Base-by-base conservation (phyloP, 2,797 vertebrate species). In the Percopsis omiscomaycus region DNA sequence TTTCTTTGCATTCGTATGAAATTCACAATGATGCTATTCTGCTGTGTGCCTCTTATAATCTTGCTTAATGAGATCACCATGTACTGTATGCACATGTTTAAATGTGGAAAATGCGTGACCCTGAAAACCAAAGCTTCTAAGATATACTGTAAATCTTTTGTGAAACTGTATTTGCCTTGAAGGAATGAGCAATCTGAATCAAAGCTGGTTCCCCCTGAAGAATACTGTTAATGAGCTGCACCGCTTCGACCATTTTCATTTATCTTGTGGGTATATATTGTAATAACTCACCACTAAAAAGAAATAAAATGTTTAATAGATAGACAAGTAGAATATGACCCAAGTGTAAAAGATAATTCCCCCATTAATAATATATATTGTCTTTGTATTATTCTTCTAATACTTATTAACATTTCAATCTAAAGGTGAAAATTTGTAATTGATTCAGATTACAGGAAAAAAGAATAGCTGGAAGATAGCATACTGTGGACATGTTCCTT, bases 151-250 rank as follows among this genome's bases (percentile, higher is more conserved):
- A 70, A 79, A 84, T 60, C 76, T 84, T 88, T 86, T 83, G 81
- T 89, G 82, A 79, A 64, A 77, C 75, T 84, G 83, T 77, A 81
- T 88, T 71, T 85, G 85, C 87, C 89, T 89, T 75, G 77, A 87
- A 89, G 88, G 81, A 84, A 84, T 59, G 78, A 88, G 84, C 73
- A 87, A 83, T 83, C 83, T 88, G 9, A 84, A 89, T 91, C 86
- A 88, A 90, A 89, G 89, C 88, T 79, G 78, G 76, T 81, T 83
- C 81, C 79, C 84, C 84, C 87, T 71, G 73, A 85, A 89, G 90
- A 90, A 84, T 75, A 62, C 77, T 77, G 80, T 85, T 92, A 92
- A 92, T 89, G 90, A 93, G 87, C 82, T 86, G 79, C 84, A 84
- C 79, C 82, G 70, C 88, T 88, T 79, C 68, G 68, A 45, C 86